Evolutionary conservation across 2,797 vertebrate species (phyloP).

Genomic region (Chiropotes sagulatus): DNA sequence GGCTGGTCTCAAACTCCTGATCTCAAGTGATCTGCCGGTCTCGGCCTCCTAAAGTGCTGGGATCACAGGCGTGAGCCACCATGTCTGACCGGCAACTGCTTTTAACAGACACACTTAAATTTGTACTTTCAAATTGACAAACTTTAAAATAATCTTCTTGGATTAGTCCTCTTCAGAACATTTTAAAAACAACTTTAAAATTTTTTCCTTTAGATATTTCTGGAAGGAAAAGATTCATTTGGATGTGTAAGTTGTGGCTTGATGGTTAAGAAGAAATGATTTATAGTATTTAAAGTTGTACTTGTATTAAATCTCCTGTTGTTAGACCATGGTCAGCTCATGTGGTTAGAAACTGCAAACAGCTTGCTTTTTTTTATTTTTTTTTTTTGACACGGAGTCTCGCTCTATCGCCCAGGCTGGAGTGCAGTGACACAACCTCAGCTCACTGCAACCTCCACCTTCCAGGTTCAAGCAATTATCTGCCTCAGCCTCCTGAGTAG

Average conservation of each 20-base stretch:
- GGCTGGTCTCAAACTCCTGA: too few relatives aligned
- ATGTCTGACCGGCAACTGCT: background rate
- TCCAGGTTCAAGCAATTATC: too few relatives aligned
- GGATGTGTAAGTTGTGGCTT: constrained; percentile 33
- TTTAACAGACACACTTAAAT: constrained; percentile 38
- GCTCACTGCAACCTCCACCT: too few relatives aligned
- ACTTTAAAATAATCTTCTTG: constrained; percentile 61
- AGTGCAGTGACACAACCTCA: too few relatives aligned
- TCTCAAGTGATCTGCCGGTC: too few relatives aligned
- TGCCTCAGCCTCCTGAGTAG: too few relatives aligned
- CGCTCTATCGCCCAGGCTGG: too few relatives aligned
- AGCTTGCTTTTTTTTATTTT: background rate
- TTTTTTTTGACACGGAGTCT: too few relatives aligned
- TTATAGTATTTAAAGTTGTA: constrained; percentile 20
- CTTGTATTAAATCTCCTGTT: background rate
- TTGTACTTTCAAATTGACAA: constrained; percentile 25
- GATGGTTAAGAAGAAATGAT: background rate
- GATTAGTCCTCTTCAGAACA: constrained; percentile 32
- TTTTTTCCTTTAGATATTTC: constrained; percentile 50
- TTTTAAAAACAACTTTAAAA: constrained; percentile 35
- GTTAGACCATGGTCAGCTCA: background rate
- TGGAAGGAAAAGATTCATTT: constrained; percentile 44
- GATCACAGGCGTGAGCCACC: too few relatives aligned
- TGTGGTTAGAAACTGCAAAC: background rate
- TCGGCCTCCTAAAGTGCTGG: too few relatives aligned